Evolutionary conservation across 2,888 invertebrate genomes (phyloP), one percentile per base, ranked within the genome.

Genomic region (Boloria selene): DNA sequence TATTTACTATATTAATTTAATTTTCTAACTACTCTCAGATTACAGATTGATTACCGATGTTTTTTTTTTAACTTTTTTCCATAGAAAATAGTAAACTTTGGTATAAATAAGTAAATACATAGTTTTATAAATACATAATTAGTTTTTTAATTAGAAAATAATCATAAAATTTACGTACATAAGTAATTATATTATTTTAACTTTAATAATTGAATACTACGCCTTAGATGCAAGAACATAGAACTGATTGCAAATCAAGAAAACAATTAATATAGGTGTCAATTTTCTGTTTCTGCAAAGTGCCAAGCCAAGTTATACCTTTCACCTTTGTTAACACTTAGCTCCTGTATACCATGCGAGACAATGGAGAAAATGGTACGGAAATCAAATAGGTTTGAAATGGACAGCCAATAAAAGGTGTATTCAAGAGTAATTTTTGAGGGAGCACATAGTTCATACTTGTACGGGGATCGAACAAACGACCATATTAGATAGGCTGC

Each of bases 231-330:
- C 47, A 0, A 31, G 7, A 13, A 49, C 38, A 7, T 50, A 38
- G 47, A 44, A 61, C 49, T 51, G 61, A 50, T 61, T 14, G 47
- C 51, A 51, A 49, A 49, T 1, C 14, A 49, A 50, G 38, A 50
- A 61, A 65, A 69, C 65, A 70, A 73, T 71, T 70, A 71, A 67
- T 67, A 59, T 49, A 31, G 53, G 55, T 55, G 61, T 67, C 64
- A 60, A 60, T 62, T 61, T 67, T 56, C 59, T 54, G 67, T 62
- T 67, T 67, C 62, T 63, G 67, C 62, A 70, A 67, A 62, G 55
- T 51, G 42, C 38, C 52, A 58, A 64, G 38, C 56, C 56, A 53
- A 59, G 18, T 56, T 60, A 49, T 64, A 65, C 64, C 69, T 67
- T 70, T 70, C 69, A 70, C 67, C 67, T 64, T 61, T 67, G 64